These are phyloP conservation scores for Phymastichus coffea DNA, from an alignment of 1,140 invertebrate genomes.

Conservation along the genomic window DNA sequence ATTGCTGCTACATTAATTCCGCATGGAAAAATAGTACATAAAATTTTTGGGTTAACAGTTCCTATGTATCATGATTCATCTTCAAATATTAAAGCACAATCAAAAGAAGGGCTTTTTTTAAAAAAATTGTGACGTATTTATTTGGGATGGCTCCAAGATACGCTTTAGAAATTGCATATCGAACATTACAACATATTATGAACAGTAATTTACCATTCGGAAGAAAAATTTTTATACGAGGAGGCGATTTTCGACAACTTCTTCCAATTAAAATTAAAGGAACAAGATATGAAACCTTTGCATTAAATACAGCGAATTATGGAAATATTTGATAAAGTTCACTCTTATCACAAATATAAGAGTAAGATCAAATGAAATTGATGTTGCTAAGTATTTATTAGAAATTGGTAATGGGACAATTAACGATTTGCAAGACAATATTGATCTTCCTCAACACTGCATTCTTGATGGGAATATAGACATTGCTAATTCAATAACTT, in stretches of 20 bases:
- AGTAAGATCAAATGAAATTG: slow-evolving; percentile 6
- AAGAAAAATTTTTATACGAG: slow-evolving; percentile 32
- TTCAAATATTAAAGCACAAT: slow-evolving; percentile 39
- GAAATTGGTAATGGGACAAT: not conserved
- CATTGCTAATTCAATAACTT: not conserved
- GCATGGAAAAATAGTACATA: slow-evolving; percentile 31
- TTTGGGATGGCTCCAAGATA: too few species aligned
- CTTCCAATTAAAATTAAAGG: slow-evolving; percentile 37
- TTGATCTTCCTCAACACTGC: not conserved
- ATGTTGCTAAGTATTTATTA: slow-evolving; percentile 24
- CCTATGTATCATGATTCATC: too few species aligned
- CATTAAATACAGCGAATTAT: slow-evolving; percentile 24
- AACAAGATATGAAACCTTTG: slow-evolving; percentile 27
- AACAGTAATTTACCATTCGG: slow-evolving; percentile 30
- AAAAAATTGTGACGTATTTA: slow-evolving; percentile 25
- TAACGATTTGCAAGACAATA: not conserved
- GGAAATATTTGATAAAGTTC: slow-evolving; percentile 19
- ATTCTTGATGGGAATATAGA: not conserved
- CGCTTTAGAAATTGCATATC: too few species aligned
- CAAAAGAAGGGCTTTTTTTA: slow-evolving; percentile 8
- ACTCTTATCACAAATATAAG: slow-evolving; percentile 12
- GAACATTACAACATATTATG: slow-evolving; percentile 28
- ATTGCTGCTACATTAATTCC: slow-evolving; percentile 32
- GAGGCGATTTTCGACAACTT: too few species aligned
- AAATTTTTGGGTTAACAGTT: slow-evolving; percentile 29